Percentiles rank a stretch among this genome's conserved stretches.
Conservation (phyloP, 1,140 invertebrate species). For the Bactericera cockerelli region DNA sequence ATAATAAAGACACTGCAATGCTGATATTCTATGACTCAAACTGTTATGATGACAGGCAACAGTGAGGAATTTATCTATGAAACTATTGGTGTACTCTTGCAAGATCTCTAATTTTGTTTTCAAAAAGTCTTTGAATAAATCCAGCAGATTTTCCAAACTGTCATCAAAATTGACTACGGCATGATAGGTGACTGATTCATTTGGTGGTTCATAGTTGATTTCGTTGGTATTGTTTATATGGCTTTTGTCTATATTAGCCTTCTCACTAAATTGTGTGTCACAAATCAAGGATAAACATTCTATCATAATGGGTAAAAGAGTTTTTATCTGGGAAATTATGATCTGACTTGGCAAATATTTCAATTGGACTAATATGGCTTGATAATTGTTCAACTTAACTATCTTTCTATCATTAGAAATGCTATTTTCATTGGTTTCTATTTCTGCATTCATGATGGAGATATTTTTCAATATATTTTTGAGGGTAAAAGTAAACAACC, state of each 20-base stretch:
- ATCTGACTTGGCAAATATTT: neutral
- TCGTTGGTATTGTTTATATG: too few species aligned
- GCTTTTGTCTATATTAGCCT: too few species aligned
- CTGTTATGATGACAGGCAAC: neutral
- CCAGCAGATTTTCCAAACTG: neutral
- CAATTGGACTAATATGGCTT: neutral
- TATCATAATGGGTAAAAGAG: neutral
- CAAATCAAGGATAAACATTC: neutral
- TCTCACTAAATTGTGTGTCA: too few species aligned
- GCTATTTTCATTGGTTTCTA: neutral
- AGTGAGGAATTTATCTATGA: neutral
- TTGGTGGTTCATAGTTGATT: neutral
- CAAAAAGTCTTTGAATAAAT: neutral
- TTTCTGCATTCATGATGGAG: neutral
- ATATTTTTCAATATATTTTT: neutral
- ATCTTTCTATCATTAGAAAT: neutral
- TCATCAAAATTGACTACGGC: neutral
- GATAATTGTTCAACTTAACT: conserved; percentile 1
- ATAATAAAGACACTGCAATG: neutral
- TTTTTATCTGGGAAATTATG: neutral
- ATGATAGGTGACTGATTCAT: neutral
- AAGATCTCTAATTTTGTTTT: neutral
- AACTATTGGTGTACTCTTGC: neutral
- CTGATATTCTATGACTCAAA: neutral
- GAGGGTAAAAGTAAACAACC: neutral